Evolutionary conservation across 1,140 invertebrate species (phyloP).

Genomic region (Psix sp.): DNA sequence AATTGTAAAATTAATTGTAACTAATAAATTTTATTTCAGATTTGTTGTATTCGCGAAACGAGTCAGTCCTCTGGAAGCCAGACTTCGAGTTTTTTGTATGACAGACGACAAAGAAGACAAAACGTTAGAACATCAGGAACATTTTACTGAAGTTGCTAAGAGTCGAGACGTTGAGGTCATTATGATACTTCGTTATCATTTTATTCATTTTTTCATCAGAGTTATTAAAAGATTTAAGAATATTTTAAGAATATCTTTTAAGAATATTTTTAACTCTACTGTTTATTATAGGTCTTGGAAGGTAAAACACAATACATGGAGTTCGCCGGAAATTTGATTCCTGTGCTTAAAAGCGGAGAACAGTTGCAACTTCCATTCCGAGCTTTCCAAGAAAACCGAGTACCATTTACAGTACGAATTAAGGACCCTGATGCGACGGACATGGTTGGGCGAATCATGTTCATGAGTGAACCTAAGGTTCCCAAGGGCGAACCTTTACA

Average conservation of each 20-base stretch:
- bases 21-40: slow-evolving; percentile 71
- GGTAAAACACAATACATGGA: slow-evolving; percentile 93
- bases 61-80: slow-evolving; percentile 90
- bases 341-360: slow-evolving; percentile 95
- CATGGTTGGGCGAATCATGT: slow-evolving; percentile 88
- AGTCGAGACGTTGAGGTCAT: slow-evolving; percentile 90
- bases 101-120: slow-evolving; percentile 98
- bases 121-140: slow-evolving; percentile 94
- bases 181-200: background rate
- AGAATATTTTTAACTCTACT: background rate
- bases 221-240: background rate
- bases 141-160: slow-evolving; percentile 94
- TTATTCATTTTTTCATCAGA: background rate
- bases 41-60: slow-evolving; percentile 97
- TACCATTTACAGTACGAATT: slow-evolving; percentile 91
- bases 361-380: slow-evolving; percentile 91
- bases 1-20: no score
- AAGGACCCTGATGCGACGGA: slow-evolving; percentile 87
- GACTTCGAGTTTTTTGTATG: slow-evolving; percentile 96
- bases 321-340: slow-evolving; percentile 96
- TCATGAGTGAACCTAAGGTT: slow-evolving; percentile 95
- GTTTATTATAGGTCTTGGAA: slow-evolving; percentile 83
- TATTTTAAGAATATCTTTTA: no score
- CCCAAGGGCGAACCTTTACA: slow-evolving; percentile 89
- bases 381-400: slow-evolving; percentile 96